These are phyloP conservation scores for Serripes groenlandicus DNA, from an alignment of 2,888 invertebrate species.

Conservation along the genomic window DNA sequence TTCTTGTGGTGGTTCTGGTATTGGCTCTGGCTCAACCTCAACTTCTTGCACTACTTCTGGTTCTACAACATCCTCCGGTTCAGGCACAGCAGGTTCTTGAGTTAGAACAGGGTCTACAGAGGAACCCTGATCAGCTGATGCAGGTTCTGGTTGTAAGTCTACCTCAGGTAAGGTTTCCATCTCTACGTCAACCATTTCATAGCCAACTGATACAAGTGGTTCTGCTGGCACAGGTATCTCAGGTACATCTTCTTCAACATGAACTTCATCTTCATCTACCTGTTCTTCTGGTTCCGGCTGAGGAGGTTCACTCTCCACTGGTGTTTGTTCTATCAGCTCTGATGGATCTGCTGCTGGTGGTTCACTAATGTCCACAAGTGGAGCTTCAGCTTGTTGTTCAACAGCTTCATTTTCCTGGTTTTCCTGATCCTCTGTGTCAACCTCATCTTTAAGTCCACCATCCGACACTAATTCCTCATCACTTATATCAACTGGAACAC, in stretches of 20 bases:
- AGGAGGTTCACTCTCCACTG: too few species aligned
- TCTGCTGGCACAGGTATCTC: conserved; percentile 4
- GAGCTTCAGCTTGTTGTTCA: conserved; percentile 45
- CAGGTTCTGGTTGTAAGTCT: neutral
- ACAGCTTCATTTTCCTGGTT: conserved; percentile 52
- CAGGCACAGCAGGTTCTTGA: conserved; percentile 21
- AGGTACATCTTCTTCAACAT: conserved; percentile 11
- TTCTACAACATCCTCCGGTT: conserved; percentile 25
- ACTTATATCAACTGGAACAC: conserved; percentile 45
- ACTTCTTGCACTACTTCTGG: conserved; percentile 10
- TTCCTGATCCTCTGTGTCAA: conserved; percentile 48
- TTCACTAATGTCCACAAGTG: conserved; percentile 50
- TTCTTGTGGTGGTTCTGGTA: conserved; percentile 9
- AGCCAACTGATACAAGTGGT: conserved; percentile 10
- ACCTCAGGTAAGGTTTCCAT: conserved; percentile 7
- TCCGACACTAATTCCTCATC: conserved; percentile 67
- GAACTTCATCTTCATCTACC: conserved; percentile 17
- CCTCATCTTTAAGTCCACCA: conserved; percentile 57
- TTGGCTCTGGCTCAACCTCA: conserved; percentile 27
- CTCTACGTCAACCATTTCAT: conserved; percentile 4
- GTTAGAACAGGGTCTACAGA: conserved; percentile 17
- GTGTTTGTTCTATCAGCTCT: neutral
- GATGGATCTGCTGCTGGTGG: neutral
- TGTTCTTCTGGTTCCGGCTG: conserved; percentile 12
- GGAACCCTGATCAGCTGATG: conserved; percentile 24